phyloP scores from a whole-genome alignment of 2,888 invertebrate genomes.

The Acleris holmiana region DNA sequence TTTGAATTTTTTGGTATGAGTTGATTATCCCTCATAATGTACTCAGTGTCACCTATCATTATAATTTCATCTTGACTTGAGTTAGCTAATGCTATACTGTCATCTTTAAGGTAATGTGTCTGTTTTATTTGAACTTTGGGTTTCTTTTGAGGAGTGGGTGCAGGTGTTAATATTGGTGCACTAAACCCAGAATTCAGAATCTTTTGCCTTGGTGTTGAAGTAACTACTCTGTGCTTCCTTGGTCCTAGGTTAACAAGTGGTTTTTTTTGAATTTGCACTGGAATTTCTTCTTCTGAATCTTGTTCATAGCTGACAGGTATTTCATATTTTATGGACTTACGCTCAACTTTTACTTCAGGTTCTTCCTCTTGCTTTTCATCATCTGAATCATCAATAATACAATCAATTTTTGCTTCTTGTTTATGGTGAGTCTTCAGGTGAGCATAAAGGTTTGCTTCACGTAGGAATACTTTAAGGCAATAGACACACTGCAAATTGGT shows the following conservation, averaged over 20 bases:
- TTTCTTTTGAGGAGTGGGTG: constrained; percentile 47
- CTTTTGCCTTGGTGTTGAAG: constrained; percentile 61
- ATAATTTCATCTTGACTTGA: constrained; percentile 65
- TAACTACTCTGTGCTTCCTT: constrained; percentile 55
- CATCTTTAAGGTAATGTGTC: constrained; percentile 56
- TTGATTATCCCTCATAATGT: constrained; percentile 74
- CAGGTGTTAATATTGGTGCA: constrained; percentile 41
- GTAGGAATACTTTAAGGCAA: constrained; percentile 89
- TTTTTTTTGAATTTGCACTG: constrained; percentile 67
- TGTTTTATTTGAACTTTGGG: constrained; percentile 45
- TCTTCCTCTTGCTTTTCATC: constrained; percentile 56
- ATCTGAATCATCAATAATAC: constrained; percentile 86
- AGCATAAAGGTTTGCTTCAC: constrained; percentile 88
- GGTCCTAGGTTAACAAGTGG: constrained; percentile 77
- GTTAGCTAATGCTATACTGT: constrained; percentile 43
- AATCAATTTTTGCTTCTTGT: constrained; percentile 86
- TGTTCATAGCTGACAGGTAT: constrained; percentile 53
- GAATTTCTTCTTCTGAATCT: constrained; percentile 64
- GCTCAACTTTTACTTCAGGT: constrained; percentile 39
- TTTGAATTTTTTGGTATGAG: constrained; percentile 60
- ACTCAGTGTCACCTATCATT: constrained; percentile 85
- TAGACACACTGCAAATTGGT: constrained; percentile 87
- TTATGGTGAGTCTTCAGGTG: constrained; percentile 88
- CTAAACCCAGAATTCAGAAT: constrained; percentile 70
- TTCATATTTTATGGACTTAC: constrained; percentile 62